Evolutionary conservation across 2,888 invertebrate genomes (phyloP).

Genomic region (Spicauda simplicius): DNA sequence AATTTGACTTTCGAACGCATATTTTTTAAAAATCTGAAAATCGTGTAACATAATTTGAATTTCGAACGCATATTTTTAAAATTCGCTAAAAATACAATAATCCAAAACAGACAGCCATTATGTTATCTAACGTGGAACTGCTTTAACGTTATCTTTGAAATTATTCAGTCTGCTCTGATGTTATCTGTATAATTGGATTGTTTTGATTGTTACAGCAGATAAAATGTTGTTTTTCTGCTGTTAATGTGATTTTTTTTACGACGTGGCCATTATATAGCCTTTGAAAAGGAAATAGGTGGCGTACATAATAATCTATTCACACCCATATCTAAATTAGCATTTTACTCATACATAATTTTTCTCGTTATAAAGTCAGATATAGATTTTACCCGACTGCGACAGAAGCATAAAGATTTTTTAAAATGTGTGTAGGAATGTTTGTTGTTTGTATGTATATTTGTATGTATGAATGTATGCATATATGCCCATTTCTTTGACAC

Average conservation of each 20-base stretch:
- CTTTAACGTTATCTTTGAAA: slow-evolving; percentile 16
- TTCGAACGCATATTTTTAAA: neutral
- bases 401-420: too few species aligned
- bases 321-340: slow-evolving; percentile 12
- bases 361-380: too few species aligned
- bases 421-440: too few species aligned
- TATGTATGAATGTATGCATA: too few species aligned
- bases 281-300: slow-evolving; percentile 27
- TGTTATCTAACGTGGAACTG: slow-evolving; percentile 2
- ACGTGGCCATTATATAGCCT: slow-evolving; percentile 9
- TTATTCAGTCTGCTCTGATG: slow-evolving; percentile 21
- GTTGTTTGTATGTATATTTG: too few species aligned
- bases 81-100: slow-evolving; percentile 1
- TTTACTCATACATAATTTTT: too few species aligned
- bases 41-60: neutral
- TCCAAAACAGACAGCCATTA: slow-evolving; percentile 14
- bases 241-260: slow-evolving; percentile 10
- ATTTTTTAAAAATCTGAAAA: neutral
- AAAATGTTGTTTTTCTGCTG: neutral
- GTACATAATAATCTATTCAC: slow-evolving; percentile 29
- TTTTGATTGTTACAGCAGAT: slow-evolving; percentile 29
- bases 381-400: too few species aligned
- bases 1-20: neutral
- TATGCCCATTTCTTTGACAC: too few species aligned
- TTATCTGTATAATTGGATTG: slow-evolving; percentile 38